A percentile compares a stretch with the other conserved stretches of the same genome.
Evolutionary conservation across 2,888 invertebrate species (phyloP).

Genomic region (Parochlus steinenii): DNA sequence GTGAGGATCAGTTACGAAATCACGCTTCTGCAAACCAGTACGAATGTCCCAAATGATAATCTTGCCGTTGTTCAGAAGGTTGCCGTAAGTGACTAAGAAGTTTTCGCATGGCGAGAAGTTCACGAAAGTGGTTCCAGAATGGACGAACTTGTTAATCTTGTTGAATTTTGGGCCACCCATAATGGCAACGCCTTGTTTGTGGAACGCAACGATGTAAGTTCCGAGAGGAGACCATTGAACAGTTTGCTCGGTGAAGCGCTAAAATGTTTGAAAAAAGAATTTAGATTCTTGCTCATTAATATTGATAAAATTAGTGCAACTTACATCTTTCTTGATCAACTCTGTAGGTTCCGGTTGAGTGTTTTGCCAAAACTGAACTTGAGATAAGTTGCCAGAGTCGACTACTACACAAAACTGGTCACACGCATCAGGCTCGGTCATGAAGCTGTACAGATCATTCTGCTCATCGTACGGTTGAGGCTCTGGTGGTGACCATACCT

Average conservation of each 20-base stretch:
- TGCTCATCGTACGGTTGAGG: conserved; percentile 82
- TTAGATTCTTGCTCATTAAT: conserved; percentile 10
- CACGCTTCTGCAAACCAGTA: conserved; percentile 83
- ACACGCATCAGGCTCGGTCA: conserved; percentile 85
- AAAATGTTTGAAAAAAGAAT: conserved; percentile 18
- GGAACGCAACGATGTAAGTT: conserved; percentile 91
- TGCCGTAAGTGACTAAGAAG: conserved; percentile 88
- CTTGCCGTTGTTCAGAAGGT: conserved; percentile 59
- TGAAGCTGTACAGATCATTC: conserved; percentile 81
- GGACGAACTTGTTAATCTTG: conserved; percentile 83
- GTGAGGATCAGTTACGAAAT: conserved; percentile 72
- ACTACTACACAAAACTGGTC: conserved; percentile 89
- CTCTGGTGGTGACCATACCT: conserved; percentile 84
- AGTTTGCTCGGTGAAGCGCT: conserved; percentile 93
- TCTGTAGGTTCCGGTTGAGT: conserved; percentile 69
- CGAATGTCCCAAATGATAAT: conserved; percentile 95
- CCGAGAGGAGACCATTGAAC: conserved; percentile 97
- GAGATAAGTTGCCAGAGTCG: conserved; percentile 61
- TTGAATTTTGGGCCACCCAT: conserved; percentile 94
- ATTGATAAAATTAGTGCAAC: conserved; percentile 17
- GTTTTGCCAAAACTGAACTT: conserved; percentile 80
- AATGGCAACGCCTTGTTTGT: conserved; percentile 84
- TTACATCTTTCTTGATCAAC: conserved; percentile 65
- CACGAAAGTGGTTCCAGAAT: conserved; percentile 80
- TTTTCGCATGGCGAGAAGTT: conserved; percentile 97